These are phyloP conservation scores for Plebejus anna DNA, from an alignment of 2,888 invertebrate species.

Conservation along the genomic window DNA sequence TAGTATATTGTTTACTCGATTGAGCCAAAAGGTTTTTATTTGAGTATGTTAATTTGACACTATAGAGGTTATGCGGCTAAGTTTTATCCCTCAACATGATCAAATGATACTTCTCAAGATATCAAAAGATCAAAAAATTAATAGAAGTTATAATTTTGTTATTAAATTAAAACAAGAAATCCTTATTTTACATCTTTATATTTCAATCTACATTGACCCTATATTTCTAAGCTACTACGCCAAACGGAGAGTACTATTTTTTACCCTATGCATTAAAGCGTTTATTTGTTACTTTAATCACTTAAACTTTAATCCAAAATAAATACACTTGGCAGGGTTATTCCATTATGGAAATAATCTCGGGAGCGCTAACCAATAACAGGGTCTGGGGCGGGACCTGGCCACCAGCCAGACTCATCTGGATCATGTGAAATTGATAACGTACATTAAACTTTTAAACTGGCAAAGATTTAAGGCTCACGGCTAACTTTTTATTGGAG, in stretches of 20 bases:
- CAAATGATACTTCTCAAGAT: no score
- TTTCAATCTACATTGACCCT: no score
- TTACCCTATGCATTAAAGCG: not conserved
- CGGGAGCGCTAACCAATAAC: conserved; percentile 30
- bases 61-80: no score
- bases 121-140: no score
- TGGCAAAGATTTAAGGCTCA: not conserved
- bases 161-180: no score
- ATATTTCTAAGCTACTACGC: no score
- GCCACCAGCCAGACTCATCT: conserved; percentile 28
- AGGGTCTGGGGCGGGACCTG: conserved; percentile 19
- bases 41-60: no score
- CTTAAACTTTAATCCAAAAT: not conserved
- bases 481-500: not conserved
- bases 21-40: no score
- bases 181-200: no score
- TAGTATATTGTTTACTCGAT: no score
- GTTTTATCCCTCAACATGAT: no score
- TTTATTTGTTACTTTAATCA: not conserved
- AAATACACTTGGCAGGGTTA: conserved; percentile 29
- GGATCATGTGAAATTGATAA: conserved; percentile 22
- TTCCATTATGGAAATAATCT: conserved; percentile 32
- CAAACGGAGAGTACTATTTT: not conserved
- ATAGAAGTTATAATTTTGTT: no score
- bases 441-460: not conserved